These are phyloP conservation scores for Acridotheres tristis DNA, from an alignment of 2,797 vertebrate species.

Conservation along the genomic window DNA sequence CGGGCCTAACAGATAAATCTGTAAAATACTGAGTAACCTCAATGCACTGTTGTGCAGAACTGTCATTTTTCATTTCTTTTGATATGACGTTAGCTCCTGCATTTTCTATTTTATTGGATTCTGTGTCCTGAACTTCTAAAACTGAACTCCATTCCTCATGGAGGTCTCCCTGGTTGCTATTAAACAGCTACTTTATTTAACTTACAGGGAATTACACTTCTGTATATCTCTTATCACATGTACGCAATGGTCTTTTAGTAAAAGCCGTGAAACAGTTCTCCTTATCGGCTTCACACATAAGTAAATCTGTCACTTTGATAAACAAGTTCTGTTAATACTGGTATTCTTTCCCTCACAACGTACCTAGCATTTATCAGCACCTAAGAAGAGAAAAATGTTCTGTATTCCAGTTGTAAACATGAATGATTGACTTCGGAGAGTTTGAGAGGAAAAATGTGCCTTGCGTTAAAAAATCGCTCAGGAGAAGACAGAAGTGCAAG, in stretches of 20 bases:
- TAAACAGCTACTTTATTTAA: neutral
- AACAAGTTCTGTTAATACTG: neutral
- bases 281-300: neutral
- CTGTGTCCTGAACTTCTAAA: neutral
- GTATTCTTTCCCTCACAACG: neutral
- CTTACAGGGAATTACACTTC: neutral
- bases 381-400: neutral
- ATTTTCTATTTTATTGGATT: neutral
- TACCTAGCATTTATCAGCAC: neutral
- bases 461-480: neutral
- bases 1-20: neutral
- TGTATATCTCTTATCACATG: neutral
- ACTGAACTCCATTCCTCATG: neutral
- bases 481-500: neutral
- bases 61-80: neutral
- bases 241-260: neutral
- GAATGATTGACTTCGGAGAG: neutral
- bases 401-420: neutral
- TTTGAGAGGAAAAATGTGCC: neutral
- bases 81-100: neutral
- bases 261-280: neutral
- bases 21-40: neutral
- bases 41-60: neutral
- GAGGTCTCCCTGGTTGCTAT: neutral
- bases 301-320: neutral